Percentiles rank a stretch among this genome's conserved stretches.
phyloP scores from a whole-genome alignment of 1,140 invertebrate genomes.

The Phymastichus coffea region DNA sequence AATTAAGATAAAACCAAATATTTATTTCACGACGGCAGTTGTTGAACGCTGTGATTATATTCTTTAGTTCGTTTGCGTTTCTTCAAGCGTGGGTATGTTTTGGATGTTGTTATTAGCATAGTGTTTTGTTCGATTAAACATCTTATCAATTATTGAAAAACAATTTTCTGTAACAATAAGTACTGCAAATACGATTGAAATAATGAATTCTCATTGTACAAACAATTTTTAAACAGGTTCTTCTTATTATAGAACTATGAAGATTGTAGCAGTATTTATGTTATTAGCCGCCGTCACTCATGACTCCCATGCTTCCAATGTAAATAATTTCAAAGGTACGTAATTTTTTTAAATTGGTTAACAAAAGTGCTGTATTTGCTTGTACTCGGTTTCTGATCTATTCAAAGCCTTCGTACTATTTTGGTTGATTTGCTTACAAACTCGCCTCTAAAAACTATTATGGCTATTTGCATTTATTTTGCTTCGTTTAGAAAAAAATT shows the following conservation, averaged over 20 bases:
- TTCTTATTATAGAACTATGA: conserved; percentile 14
- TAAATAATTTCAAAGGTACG: neutral
- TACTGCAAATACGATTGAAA: no score
- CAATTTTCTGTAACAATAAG: no score
- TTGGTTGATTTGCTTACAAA: neutral
- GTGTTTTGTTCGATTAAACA: no score
- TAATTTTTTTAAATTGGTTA: neutral
- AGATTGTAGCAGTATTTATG: neutral
- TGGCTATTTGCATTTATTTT: conserved; percentile 14
- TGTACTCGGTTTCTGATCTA: no score
- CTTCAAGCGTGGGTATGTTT: no score
- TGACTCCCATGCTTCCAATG: neutral
- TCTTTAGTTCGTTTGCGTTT: no score
- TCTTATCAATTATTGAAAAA: no score
- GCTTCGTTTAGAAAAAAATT: conserved; percentile 1
- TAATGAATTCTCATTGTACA: no score
- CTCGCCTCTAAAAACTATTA: conserved; percentile 7
- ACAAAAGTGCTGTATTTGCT: neutral
- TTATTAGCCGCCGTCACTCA: neutral
- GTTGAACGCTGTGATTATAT: neutral
- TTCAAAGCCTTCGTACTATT: neutral
- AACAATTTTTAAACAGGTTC: neutral
- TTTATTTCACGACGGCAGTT: neutral
- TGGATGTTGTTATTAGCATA: no score
- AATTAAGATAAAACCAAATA: neutral